Evolutionary conservation across 2,797 vertebrate species (phyloP), one percentile per base, ranked within the genome.

Genomic region (Clangula hyemalis): DNA sequence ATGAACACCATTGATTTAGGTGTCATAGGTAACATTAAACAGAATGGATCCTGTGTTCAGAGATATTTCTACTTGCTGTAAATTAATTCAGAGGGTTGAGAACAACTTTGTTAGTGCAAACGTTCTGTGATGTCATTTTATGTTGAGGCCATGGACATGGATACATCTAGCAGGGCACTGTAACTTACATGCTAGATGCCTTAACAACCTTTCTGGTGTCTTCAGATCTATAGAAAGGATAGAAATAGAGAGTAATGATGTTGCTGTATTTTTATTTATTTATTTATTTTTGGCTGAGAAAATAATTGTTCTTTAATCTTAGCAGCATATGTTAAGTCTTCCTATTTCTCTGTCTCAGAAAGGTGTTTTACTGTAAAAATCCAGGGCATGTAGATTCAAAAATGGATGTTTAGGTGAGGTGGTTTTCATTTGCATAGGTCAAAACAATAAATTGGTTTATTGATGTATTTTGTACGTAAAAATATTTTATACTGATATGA

Each of bases 61-160:
- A 58, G 7, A 53, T 60, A 62, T 76, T 91, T 84, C 19, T 75
- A 4, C 45, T 90, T 86, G 24, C 14, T 79, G 18, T 51, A 71
- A 89, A 54, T 90, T 70, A 56, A 82, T 94, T 92, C 62, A 87
- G 43, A 58, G 12, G 6, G 3, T 21, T 64, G 30, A 75, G 24
- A 53, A 43, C 4, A 3, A 8, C 17, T 94, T 89, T 82, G 32
- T 8, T 45, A 54, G 3, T 0, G 3, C 25, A 71, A 90, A 47
- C 38, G 25, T 68, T 79, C 51, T 49, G n/a, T 28, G 12, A 13
- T 68, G 30, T 8, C 47, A 14, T 19, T 75, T 21, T 34, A 19
- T 19, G 17, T 41, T 39, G 65, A 58, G 53, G n/a, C 7, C 14
- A 27, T 2, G 4, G 15, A 14, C 47, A 34, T 8, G 30, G 11